Evolutionary conservation across 2,888 invertebrate species (phyloP), one percentile per base, ranked within the genome.

Genomic region (Heliothis peltigera): DNA sequence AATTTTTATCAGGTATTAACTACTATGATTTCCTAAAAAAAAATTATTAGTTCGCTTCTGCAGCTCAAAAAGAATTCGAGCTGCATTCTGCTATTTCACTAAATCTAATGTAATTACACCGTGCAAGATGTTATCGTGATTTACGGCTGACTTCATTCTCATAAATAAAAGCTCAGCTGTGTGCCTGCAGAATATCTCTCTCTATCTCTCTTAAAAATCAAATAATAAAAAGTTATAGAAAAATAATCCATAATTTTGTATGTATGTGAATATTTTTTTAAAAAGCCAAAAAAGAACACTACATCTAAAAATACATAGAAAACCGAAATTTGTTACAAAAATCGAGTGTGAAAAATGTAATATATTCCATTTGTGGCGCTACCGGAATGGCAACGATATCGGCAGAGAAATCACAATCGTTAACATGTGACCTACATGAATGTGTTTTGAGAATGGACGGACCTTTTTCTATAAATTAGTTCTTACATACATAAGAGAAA

Each of bases 361-460:
- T 59, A 56, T 72, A 64, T 72, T 64, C 68, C 58, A 72, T 72
- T 72, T 72, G 69, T 54, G 61, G 64, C 55, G 58, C 43, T 56
- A 53, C 58, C 55, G 52, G 46, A 72, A 71, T 64, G 44, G 68
- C 68, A 19, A 35, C 32, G 39, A 49, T 72, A 72, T 72, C 59
- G 48, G 44, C 25, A 10, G 35, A 47, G 32, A 28, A 72, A 72
- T 72, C 64, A 21, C 56, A 59, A 48, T 56, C 64, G 55, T 63
- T 72, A 72, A 48, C 51, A 47, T 47, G 21, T 59, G 25, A 18
- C 12, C 49, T 42, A 21, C 35, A 43, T 17, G 48, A 71, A 60
- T 44, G 53, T 56, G 52, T 48, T 58, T 60, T 51, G 39, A 47
- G 18, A n/a, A 55, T 42, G 55, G 19, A 55, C 32, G 15, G 18